These are phyloP conservation scores for Melanotaenia maccullochi DNA, from an alignment of 2,797 vertebrate species.

Conservation along the genomic window DNA sequence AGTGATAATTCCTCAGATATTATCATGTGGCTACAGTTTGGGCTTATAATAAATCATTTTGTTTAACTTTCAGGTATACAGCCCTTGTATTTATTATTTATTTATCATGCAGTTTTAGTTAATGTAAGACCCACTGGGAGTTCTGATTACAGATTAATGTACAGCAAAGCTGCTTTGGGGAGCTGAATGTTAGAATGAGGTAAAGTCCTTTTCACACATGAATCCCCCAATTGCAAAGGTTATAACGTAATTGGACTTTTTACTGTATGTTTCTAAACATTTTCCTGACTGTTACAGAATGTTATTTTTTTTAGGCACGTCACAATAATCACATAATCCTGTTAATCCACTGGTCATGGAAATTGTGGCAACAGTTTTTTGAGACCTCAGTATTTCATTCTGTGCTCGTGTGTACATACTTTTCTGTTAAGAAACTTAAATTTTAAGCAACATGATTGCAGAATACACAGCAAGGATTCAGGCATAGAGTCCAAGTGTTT, in stretches of 20 bases:
- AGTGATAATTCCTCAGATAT: slow-evolving; percentile 24
- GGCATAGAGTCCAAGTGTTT: background rate
- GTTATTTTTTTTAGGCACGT: background rate
- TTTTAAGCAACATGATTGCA: too few species aligned
- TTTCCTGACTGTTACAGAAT: background rate
- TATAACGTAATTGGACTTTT: background rate
- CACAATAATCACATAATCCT: background rate
- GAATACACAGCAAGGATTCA: background rate
- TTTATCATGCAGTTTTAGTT: background rate
- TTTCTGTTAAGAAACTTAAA: background rate
- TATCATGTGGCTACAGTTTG: slow-evolving; percentile 1
- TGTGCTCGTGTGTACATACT: background rate
- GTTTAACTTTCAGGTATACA: background rate
- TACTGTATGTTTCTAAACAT: background rate
- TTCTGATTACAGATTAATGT: background rate
- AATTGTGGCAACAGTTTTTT: background rate
- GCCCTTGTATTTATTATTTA: background rate
- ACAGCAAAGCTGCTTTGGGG: background rate
- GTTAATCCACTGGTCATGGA: background rate
- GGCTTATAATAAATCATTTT: slow-evolving; percentile 19
- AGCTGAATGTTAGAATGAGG: background rate
- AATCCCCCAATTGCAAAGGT: too few species aligned
- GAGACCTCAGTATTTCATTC: background rate
- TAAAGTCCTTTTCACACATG: background rate
- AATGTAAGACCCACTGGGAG: slow-evolving; percentile 3